Evolutionary conservation across 2,888 invertebrate genomes (phyloP), one percentile per base, ranked within the genome.

Genomic region (Thelaira solivaga): DNA sequence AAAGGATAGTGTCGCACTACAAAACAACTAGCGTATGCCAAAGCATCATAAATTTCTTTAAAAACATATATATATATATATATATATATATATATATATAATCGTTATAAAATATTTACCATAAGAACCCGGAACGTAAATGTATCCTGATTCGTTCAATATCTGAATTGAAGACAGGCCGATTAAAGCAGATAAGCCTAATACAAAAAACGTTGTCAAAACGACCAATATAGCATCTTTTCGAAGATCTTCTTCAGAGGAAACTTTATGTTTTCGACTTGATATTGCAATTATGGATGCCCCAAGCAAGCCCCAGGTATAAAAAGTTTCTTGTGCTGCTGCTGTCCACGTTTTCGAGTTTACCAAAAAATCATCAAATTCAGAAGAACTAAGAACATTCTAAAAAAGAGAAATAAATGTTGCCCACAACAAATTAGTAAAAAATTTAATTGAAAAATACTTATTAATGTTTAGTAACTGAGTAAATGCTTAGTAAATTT

Each of bases 301-400:
- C 0, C 89, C 89, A 22, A 96, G 90, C 7, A 96, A 88, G 1
- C 96, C 96, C 97, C 97, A 88, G 0, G 88, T 88, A 2, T 96
- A 91, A 86, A 97, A 97, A 0, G 93, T 93, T 89, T 97, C 97
- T 86, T 96, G 94, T 16, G 95, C 94, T 0, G 97, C 97, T 0
- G 96, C 95, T 24, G 94, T 91, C 97, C 97, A 97, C 82, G 96
- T 93, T 93, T 95, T 89, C 11, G 91, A 90, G 86, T 96, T 96
- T 49, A 94, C 91, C 86, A 97, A 94, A 89, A 96, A 96, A 86
- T 96, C 96, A 82, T 91, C 92, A 93, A 96, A 96, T 39, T 93
- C 93, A 4, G 95, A 95, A 82, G 94, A 93, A 0, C 94, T 92
- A 86, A 96, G 95, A 59, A 95, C 91, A 82, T 93, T 93, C 83